A percentile compares a stretch with the other conserved stretches of the same genome.
Conservation (phyloP, 2,797 vertebrate genomes). For the Rhinophrynus dorsalis region DNA sequence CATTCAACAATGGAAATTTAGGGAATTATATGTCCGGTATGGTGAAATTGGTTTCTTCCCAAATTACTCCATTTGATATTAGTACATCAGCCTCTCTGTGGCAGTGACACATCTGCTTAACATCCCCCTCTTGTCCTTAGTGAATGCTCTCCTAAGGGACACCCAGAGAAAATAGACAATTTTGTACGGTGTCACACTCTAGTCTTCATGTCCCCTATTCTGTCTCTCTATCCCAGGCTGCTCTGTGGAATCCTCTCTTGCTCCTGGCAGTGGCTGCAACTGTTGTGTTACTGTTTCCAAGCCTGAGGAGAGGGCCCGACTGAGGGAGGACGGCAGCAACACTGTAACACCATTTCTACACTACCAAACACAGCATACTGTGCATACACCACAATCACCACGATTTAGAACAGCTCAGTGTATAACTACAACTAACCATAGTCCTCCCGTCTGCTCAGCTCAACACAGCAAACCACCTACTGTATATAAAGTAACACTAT, state of each 20-base stretch:
- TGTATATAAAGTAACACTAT: neutral
- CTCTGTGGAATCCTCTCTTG: conserved; percentile 71
- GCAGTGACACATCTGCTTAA: too few species aligned
- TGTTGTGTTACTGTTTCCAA: conserved; percentile 65
- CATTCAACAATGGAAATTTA: too few species aligned
- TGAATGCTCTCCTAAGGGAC: too few species aligned
- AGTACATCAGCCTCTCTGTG: too few species aligned
- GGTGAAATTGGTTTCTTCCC: too few species aligned
- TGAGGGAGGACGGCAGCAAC: conserved; percentile 54
- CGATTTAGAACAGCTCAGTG: neutral
- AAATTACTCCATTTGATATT: too few species aligned
- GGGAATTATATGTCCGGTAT: too few species aligned
- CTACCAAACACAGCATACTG: conserved; percentile 27
- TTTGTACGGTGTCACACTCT: neutral
- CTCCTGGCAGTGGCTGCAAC: conserved; percentile 70
- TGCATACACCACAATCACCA: conserved; percentile 39
- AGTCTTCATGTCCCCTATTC: neutral
- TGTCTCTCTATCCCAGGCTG: conserved; percentile 36
- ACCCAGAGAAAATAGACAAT: too few species aligned
- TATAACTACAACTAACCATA: neutral
- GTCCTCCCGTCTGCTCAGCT: too few species aligned
- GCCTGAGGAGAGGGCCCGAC: conserved; percentile 63
- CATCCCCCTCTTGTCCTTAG: too few species aligned
- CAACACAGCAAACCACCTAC: neutral
- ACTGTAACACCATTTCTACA: neutral